Evolutionary conservation across 2,888 invertebrate genomes (phyloP), one percentile per base, ranked within the genome.

Genomic region (Phengaris arion): DNA sequence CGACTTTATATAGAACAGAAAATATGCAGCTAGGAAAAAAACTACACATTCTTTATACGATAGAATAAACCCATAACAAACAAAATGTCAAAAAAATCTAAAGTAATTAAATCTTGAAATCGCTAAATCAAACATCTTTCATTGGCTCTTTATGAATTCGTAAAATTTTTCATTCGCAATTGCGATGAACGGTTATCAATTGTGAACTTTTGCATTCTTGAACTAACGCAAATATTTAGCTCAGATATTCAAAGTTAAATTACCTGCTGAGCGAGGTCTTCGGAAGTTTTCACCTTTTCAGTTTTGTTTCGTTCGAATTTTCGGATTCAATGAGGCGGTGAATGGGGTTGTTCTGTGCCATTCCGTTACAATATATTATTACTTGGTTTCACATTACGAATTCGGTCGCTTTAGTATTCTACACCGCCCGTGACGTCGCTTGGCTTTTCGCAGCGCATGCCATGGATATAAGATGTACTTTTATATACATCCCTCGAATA

Each of bases 241-340:
- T 74, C 78, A 76, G 78, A 77, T 77, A 79, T 48, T 6, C 48
- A 48, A 81, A 81, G 79, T 81, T 81, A 81, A 80, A 81, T 81
- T 80, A 81, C 80, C 78, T 76, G 76, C 78, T 74, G 78, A 78
- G 80, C 80, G 81, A 79, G 79, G 77, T 79, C 79, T 79, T 79
- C 68, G 74, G 74, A 78, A 76, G 77, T 79, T 80, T 79, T 79
- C 79, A 77, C 76, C 80, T 79, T 77, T 76, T 73, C 72, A 72
- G 76, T 76, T 79, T 78, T 81, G 79, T 81, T 80, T 77, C 76
- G 75, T 77, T 45, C 77, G 81, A 81, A 78, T 81, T 82, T 78
- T 81, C 77, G 80, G 76, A 79, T 80, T 81, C 82, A 82, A 83
- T 82, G 82, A 80, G 79, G 79, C 82, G 79, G 80, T 75, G 76